Evolutionary conservation across 2,888 invertebrate genomes (phyloP).

Genomic region (Liposcelis brunnea): DNA sequence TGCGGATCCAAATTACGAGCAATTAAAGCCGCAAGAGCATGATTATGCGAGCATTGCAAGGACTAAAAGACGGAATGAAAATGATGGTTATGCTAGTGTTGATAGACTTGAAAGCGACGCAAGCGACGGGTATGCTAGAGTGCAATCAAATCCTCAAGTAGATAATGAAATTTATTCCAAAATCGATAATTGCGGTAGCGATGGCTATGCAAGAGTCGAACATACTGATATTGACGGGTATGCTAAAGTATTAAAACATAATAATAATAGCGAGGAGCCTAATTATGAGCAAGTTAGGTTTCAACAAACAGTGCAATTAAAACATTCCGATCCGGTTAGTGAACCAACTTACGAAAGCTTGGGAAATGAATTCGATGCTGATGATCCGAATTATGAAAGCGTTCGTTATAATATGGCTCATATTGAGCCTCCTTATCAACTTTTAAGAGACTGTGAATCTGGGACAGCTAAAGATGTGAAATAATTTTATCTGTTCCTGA

Average conservation of each 20-base stretch:
- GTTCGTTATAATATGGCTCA: constrained; percentile 31
- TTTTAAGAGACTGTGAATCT: constrained; percentile 1
- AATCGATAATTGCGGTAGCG: constrained; percentile 2
- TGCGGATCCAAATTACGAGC: constrained; percentile 64
- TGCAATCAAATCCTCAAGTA: constrained; percentile 1
- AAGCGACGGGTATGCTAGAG: constrained; percentile 16
- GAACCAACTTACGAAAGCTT: constrained; percentile 67
- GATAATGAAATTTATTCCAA: background rate
- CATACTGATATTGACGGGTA: constrained; percentile 10
- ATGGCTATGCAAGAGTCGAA: constrained; percentile 18
- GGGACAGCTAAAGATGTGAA: background rate
- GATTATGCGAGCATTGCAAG: constrained; percentile 12
- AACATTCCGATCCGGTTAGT: constrained; percentile 31
- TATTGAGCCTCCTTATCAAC: constrained; percentile 5
- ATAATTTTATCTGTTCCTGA: too few species aligned
- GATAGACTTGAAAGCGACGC: constrained; percentile 27
- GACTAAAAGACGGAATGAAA: constrained; percentile 18
- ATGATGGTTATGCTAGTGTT: constrained; percentile 33
- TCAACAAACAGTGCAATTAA: constrained; percentile 19
- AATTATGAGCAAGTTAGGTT: constrained; percentile 12
- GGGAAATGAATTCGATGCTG: constrained; percentile 51
- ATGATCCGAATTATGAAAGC: constrained; percentile 48
- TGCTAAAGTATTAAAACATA: background rate
- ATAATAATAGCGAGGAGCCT: constrained; percentile 6
- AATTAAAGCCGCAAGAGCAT: constrained; percentile 37